These are phyloP conservation scores for Otus sunia DNA, from an alignment of 2,113 vertebrate species.

Conservation along the genomic window DNA sequence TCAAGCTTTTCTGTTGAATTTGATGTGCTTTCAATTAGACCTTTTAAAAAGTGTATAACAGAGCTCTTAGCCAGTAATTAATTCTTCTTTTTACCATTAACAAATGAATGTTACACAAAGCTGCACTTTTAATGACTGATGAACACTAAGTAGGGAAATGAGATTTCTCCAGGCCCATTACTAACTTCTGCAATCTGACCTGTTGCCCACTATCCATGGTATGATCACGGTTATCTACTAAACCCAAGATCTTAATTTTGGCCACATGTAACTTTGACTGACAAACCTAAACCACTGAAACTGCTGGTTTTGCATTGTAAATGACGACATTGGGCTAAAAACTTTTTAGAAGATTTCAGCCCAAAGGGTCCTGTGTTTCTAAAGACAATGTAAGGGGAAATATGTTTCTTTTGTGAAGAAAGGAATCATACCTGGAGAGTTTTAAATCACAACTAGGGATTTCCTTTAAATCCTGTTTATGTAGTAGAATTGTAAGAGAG, in stretches of 20 bases:
- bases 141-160: background rate
- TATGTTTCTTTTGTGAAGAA: background rate
- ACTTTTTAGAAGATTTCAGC: background rate
- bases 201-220: background rate
- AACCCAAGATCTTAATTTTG: background rate
- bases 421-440: background rate
- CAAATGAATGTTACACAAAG: background rate
- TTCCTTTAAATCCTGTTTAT: background rate
- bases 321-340: background rate
- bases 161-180: background rate
- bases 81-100: background rate
- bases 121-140: background rate
- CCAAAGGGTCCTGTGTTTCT: background rate
- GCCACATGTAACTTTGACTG: background rate
- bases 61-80: background rate
- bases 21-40: background rate
- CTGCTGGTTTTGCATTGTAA: background rate
- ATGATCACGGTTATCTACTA: background rate
- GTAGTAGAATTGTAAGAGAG: background rate
- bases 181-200: background rate
- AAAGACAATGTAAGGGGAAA: background rate
- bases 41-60: background rate
- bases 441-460: background rate
- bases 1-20: constrained; percentile 11
- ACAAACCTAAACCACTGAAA: background rate